Evolutionary conservation across 2,888 invertebrate species (phyloP).

Genomic region (Meghimatium bilineatum): DNA sequence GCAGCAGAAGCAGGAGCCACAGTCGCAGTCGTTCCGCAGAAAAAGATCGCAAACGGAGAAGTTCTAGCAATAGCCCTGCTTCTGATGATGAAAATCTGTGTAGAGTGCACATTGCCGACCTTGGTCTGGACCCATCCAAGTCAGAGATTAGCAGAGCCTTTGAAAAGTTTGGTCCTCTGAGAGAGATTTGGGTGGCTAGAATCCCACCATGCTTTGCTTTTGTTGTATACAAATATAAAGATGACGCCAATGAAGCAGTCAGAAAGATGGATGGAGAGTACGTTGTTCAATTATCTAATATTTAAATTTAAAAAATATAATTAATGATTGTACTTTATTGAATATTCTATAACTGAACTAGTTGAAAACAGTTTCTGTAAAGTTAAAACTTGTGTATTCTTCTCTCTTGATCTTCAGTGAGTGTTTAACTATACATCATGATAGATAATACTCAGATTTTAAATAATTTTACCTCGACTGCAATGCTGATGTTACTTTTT

Average conservation of each 20-base stretch:
- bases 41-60: conserved; percentile 44
- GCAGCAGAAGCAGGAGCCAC: conserved; percentile 47
- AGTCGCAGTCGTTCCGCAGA: conserved; percentile 50
- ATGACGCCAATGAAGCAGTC: conserved; percentile 85
- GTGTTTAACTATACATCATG: no score
- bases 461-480: no score
- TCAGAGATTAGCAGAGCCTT: conserved; percentile 80
- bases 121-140: conserved; percentile 79
- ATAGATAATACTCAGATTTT: no score
- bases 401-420: no score
- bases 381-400: no score
- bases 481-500: no score
- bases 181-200: conserved; percentile 81
- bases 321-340: no score
- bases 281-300: conserved; percentile 58
- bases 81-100: conserved; percentile 51
- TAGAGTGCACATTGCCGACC: conserved; percentile 80
- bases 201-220: conserved; percentile 82
- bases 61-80: conserved; percentile 56
- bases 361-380: no score
- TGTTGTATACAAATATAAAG: conserved; percentile 80
- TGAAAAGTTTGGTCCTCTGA: conserved; percentile 80
- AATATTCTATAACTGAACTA: no score
- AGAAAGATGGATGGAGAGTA: conserved; percentile 87
- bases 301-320: no score